Base-by-base conservation (phyloP, 2,797 vertebrate genomes). In the Halcyon smyrnensis region DNA sequence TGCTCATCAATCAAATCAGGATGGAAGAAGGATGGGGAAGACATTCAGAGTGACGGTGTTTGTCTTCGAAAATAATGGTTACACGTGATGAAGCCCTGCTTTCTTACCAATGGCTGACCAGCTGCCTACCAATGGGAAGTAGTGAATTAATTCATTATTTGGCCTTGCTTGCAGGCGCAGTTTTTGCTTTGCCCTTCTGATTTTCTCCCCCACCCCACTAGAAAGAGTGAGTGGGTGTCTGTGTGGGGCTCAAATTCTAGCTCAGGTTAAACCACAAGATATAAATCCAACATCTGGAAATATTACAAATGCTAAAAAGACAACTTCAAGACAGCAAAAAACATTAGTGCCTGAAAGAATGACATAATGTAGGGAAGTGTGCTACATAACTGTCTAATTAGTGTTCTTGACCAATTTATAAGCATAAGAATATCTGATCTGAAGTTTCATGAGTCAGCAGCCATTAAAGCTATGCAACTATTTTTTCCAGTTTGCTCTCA, bases 191-290 rank as follows among this genome's bases (percentile, higher is more conserved):
- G 48, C 48, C 23, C 23, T 48, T 48, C 48, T 25, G 48, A 48
- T 48, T 48, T 24, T 48, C 48, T 48, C 48, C 23, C 48, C 48
- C 24, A 11, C 12, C 46, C 12, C 46, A 20, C 24, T n/a, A 23
- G 4, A 17, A n/a, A 25, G 9, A 30, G 11, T 27, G 12, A 71
- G 20, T 0, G 0, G 82, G 43, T 0, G 1, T 8, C 16, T 74
- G 9, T 5, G 3, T 30, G 11, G 45, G 6, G 13, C 11, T 76
- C 21, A 79, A 19, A 36, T 91, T n/a, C 6, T 10, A 67, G 15
- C 21, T 57, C 18, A 19, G 15, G 7, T 93, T 60, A 78, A 93
- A 37, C 15, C 8, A 60, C 4, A 9, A 32, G 4, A 15, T 69
- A 8, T 45, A 80, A 65, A 84, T 69, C 15, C 11, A 74, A 15